These are phyloP conservation scores for Mus spicilegus DNA, from an alignment of 2,113 vertebrate genomes.

Conservation along the genomic window DNA sequence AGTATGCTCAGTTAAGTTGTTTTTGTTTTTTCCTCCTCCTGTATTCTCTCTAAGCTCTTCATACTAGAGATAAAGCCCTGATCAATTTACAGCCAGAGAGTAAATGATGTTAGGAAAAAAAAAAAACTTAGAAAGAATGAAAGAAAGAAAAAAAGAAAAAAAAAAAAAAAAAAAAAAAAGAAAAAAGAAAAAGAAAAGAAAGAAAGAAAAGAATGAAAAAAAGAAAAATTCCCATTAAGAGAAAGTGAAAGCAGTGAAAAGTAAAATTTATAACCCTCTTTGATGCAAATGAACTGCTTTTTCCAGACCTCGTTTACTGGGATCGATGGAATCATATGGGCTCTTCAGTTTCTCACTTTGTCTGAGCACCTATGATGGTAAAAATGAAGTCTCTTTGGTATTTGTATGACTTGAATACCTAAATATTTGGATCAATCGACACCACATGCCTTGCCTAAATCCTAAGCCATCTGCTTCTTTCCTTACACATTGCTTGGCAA, in stretches of 20 bases:
- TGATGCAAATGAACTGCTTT: neutral
- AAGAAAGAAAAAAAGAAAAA: neutral
- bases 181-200: no score
- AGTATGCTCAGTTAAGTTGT: neutral
- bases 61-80: neutral
- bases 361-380: neutral
- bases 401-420: neutral
- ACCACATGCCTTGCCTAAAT: neutral
- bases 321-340: neutral
- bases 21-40: neutral
- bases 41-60: conserved; percentile 25
- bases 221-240: neutral
- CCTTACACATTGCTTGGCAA: neutral
- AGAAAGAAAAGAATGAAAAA: no score
- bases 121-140: neutral
- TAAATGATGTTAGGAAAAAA: neutral
- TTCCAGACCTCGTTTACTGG: neutral
- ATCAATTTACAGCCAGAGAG: neutral
- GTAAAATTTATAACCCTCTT: neutral
- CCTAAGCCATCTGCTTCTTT: neutral
- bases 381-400: neutral
- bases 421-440: neutral
- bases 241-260: neutral
- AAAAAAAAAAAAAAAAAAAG: no score
- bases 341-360: neutral